phyloP scores from a whole-genome alignment of 1,140 invertebrate genomes.

The Calliphora vicina region DNA sequence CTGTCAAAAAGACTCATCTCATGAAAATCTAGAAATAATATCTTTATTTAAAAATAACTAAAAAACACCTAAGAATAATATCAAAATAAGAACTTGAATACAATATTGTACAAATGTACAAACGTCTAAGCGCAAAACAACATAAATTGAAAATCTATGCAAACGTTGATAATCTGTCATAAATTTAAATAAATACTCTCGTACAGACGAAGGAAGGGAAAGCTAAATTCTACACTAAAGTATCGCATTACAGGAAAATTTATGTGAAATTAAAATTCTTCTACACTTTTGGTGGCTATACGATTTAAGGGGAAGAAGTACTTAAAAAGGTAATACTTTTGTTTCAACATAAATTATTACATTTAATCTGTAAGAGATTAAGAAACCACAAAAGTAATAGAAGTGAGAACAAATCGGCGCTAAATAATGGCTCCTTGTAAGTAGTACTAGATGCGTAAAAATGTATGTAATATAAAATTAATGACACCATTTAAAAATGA shows the following conservation, averaged over 20 bases:
- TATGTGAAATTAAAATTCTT: neutral
- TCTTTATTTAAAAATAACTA: constrained; percentile 18
- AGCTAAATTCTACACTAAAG: neutral
- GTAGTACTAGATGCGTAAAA: too few relatives aligned
- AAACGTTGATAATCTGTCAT: neutral
- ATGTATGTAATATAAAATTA: constrained; percentile 14
- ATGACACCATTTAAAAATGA: constrained; percentile 22
- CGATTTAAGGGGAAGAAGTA: neutral
- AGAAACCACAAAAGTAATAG: neutral
- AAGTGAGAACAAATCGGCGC: too few relatives aligned
- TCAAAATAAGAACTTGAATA: neutral
- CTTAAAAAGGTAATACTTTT: neutral
- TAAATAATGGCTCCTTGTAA: too few relatives aligned
- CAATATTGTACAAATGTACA: too few relatives aligned
- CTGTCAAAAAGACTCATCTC: constrained; percentile 24
- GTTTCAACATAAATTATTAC: neutral
- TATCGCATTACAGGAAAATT: constrained; percentile 20
- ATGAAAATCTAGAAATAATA: constrained; percentile 17
- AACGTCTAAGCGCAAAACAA: too few relatives aligned
- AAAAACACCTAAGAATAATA: neutral
- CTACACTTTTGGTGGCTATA: neutral
- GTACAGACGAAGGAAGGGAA: neutral
- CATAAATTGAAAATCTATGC: too few relatives aligned
- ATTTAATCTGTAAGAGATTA: neutral
- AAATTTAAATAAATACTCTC: neutral